phyloP scores from a whole-genome alignment of 2,888 invertebrate species.

The Phragmatobia fuliginosa region DNA sequence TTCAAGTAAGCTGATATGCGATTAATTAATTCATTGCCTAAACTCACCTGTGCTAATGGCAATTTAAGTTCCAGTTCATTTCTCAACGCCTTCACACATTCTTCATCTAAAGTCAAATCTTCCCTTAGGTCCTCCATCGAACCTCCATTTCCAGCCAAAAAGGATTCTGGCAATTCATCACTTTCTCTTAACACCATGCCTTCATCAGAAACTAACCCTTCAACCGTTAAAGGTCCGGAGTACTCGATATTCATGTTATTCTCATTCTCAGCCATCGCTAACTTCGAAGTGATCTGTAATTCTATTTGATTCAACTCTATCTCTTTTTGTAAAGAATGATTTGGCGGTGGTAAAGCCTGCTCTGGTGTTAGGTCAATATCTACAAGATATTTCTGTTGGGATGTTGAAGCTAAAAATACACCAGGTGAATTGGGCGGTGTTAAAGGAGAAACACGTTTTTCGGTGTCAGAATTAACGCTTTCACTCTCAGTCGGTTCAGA shows the following conservation, averaged over 20 bases:
- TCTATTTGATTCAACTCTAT: slow-evolving; percentile 80
- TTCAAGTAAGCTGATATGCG: background rate
- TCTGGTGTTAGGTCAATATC: slow-evolving; percentile 70
- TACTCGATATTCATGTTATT: slow-evolving; percentile 84
- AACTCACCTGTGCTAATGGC: slow-evolving; percentile 88
- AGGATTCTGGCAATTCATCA: slow-evolving; percentile 68
- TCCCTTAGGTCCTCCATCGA: slow-evolving; percentile 84
- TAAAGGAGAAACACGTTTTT: slow-evolving; percentile 73
- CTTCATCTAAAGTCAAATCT: slow-evolving; percentile 88
- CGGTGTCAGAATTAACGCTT: slow-evolving; percentile 67
- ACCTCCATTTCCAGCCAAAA: slow-evolving; percentile 82
- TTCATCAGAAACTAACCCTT: slow-evolving; percentile 67
- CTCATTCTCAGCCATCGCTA: slow-evolving; percentile 85
- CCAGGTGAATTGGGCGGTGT: slow-evolving; percentile 83
- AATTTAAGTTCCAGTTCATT: slow-evolving; percentile 90
- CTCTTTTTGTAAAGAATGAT: slow-evolving; percentile 60
- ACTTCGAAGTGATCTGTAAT: slow-evolving; percentile 78
- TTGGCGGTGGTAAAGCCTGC: slow-evolving; percentile 45
- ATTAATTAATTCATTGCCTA: background rate
- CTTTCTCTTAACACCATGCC: slow-evolving; percentile 59
- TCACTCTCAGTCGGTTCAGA: slow-evolving; percentile 61
- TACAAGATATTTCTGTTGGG: slow-evolving; percentile 74
- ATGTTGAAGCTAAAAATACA: slow-evolving; percentile 71
- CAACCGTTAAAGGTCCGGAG: slow-evolving; percentile 76
- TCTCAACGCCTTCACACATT: slow-evolving; percentile 90